Conservation (phyloP, 2,113 vertebrate genomes). For the Anhinga anhinga region DNA sequence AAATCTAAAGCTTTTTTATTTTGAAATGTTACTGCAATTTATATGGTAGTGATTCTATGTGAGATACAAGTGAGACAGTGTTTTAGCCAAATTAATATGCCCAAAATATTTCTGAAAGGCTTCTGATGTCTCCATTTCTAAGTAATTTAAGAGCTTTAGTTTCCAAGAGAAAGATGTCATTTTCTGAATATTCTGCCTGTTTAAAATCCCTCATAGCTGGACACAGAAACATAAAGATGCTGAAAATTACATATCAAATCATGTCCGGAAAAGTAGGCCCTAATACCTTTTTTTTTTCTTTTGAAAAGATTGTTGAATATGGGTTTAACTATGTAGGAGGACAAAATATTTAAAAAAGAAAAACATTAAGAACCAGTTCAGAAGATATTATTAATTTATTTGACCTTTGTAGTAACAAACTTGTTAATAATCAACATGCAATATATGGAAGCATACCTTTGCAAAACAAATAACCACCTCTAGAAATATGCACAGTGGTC, state of each 20-base stretch:
- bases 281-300: background rate
- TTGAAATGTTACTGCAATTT: background rate
- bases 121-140: background rate
- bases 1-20: background rate
- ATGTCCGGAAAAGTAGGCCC: background rate
- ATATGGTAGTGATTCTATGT: background rate
- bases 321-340: background rate
- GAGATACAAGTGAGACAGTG: background rate
- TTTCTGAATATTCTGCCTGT: background rate
- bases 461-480: background rate
- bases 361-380: background rate
- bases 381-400: background rate
- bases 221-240: background rate
- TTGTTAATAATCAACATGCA: background rate
- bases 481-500: background rate
- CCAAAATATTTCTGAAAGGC: background rate
- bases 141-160: background rate
- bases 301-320: background rate
- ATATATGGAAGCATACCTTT: background rate
- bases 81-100: background rate
- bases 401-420: background rate
- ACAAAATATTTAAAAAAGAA: background rate
- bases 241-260: background rate
- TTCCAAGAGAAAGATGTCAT: background rate
- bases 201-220: background rate